A percentile compares a stretch with the other conserved stretches of the same genome.
phyloP scores from a whole-genome alignment of 2,113 vertebrate genomes.

The Mionectes macconnelli region DNA sequence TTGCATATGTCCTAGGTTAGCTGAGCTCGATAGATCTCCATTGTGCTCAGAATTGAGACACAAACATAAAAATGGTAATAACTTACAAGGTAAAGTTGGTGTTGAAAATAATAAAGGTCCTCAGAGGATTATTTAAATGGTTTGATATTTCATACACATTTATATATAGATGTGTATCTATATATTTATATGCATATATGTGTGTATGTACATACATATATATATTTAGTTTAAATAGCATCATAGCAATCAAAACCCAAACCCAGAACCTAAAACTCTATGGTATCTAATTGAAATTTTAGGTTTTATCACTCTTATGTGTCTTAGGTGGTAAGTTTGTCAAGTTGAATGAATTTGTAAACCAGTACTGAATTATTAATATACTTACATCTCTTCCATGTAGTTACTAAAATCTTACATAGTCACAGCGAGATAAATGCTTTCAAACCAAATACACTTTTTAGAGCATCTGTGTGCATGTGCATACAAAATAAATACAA shows the following conservation, averaged over 20 bases:
- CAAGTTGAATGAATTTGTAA: not conserved
- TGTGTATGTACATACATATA: too few relatives aligned
- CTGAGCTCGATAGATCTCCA: not conserved
- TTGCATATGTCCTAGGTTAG: not conserved
- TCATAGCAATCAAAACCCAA: not conserved
- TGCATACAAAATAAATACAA: not conserved
- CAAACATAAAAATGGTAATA: not conserved
- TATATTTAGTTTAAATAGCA: not conserved
- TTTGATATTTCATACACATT: not conserved
- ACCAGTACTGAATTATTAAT: not conserved
- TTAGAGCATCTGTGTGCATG: rapidly evolving
- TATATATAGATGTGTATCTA: too few relatives aligned
- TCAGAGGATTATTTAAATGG: conserved; percentile 34
- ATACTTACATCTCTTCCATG: not conserved
- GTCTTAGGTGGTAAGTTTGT: not conserved
- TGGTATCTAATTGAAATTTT: conserved; percentile 9
- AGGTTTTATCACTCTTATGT: not conserved
- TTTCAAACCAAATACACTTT: not conserved
- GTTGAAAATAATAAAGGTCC: not conserved
- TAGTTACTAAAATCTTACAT: not conserved
- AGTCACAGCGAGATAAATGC: not conserved
- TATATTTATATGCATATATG: too few relatives aligned
- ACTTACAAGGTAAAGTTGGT: conserved; percentile 37
- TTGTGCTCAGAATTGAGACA: conserved; percentile 36
- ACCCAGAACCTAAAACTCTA: not conserved